Evolutionary conservation across 2,113 vertebrate species (phyloP).

Genomic region (Jaculus jaculus): DNA sequence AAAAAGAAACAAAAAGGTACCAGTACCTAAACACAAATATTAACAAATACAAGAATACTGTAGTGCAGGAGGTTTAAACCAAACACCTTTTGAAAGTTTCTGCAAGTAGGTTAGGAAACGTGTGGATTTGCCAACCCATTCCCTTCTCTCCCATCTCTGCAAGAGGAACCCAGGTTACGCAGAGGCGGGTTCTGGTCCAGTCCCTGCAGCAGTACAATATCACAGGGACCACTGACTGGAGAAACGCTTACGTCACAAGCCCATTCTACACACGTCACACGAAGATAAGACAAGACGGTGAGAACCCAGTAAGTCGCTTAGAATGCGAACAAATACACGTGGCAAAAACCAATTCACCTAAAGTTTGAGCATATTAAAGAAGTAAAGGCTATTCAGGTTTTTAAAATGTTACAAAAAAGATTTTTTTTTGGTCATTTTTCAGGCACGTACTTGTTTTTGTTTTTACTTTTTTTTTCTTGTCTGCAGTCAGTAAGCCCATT

Average conservation of each 20-base stretch:
- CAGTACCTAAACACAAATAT: constrained; percentile 97
- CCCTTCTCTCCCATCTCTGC: constrained; percentile 81
- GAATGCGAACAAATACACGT: constrained; percentile 93
- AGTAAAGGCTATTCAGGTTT: constrained; percentile 91
- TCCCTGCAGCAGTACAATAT: constrained; percentile 95
- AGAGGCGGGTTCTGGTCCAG: constrained; percentile 87
- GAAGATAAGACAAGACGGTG: constrained; percentile 87
- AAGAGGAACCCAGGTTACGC: constrained; percentile 84
- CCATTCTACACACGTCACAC: constrained; percentile 91
- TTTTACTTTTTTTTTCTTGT: constrained; percentile 77
- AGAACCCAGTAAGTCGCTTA: constrained; percentile 91
- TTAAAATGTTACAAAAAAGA: constrained; percentile 86
- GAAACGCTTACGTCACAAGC: constrained; percentile 93
- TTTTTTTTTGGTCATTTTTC: constrained; percentile 86
- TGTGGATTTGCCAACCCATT: constrained; percentile 75
- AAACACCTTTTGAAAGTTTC: constrained; percentile 88
- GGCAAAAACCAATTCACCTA: constrained; percentile 89
- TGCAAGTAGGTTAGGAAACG: constrained; percentile 85
- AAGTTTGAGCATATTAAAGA: constrained; percentile 85
- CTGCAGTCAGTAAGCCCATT: constrained; percentile 85
- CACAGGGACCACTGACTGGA: constrained; percentile 91
- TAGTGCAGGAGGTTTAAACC: constrained; percentile 94
- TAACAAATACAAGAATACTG: constrained; percentile 93
- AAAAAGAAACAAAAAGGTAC: constrained; percentile 94
- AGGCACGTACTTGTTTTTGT: constrained; percentile 90